Conservation (phyloP, 1,140 invertebrate genomes). For the Microvelia longipes region DNA sequence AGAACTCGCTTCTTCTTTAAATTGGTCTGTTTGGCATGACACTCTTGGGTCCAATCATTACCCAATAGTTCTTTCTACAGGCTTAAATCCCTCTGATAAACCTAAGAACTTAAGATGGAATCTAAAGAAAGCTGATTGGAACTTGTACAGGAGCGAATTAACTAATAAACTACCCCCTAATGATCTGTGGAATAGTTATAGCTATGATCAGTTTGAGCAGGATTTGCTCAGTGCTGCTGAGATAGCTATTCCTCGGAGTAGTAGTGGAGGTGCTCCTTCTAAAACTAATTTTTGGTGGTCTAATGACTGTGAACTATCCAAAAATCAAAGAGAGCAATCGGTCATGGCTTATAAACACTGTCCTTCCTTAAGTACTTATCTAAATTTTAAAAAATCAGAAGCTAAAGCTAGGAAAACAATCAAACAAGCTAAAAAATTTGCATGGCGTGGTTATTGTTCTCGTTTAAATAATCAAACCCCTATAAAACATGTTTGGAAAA, state of each 20-base stretch:
- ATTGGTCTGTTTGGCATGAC: background rate
- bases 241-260: background rate
- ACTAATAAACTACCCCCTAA: background rate
- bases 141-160: background rate
- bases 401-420: background rate
- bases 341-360: background rate
- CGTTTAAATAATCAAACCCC: background rate
- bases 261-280: background rate
- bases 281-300: background rate
- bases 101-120: background rate
- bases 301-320: background rate
- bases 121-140: background rate
- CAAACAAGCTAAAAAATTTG: background rate
- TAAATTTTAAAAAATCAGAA: background rate
- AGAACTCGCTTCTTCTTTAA: background rate
- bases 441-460: background rate
- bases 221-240: background rate
- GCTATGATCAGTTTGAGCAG: background rate
- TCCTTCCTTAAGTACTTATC: background rate
- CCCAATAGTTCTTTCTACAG: background rate
- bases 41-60: background rate
- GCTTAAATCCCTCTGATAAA: background rate
- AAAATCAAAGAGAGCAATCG: background rate
- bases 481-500: background rate
- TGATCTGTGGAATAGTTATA: background rate